Evolutionary conservation across 2,113 vertebrate genomes (phyloP).

Genomic region (Xenus cinereus): DNA sequence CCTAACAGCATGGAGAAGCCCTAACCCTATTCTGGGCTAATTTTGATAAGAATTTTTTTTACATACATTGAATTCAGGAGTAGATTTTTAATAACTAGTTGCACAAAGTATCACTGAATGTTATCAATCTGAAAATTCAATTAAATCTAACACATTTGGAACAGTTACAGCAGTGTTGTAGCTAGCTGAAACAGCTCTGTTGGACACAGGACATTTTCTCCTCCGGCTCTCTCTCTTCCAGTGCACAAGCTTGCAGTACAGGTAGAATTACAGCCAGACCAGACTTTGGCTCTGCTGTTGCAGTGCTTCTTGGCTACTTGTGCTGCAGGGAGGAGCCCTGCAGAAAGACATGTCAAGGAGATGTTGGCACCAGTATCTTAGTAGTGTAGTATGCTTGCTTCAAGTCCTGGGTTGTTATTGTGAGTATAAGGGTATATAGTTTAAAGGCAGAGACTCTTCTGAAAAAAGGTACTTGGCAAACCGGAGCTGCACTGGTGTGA

Average conservation of each 20-base stretch:
- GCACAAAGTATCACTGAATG: background rate
- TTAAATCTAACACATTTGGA: background rate
- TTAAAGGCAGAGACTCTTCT: background rate
- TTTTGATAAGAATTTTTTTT: background rate
- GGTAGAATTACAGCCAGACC: background rate
- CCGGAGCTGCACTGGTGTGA: background rate
- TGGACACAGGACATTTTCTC: background rate
- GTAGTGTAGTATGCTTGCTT: background rate
- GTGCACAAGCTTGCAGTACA: background rate
- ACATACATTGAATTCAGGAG: background rate
- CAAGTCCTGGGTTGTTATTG: background rate
- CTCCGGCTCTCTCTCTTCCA: background rate
- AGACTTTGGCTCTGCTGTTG: background rate
- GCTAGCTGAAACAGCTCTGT: background rate
- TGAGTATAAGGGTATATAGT: background rate
- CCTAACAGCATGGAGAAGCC: background rate
- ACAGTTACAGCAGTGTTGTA: background rate
- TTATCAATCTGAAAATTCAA: background rate
- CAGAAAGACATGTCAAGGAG: background rate
- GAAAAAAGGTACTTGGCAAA: background rate
- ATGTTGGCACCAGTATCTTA: background rate
- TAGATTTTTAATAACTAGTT: background rate
- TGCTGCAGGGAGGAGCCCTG: background rate
- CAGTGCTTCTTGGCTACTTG: background rate
- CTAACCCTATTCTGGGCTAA: background rate